A percentile compares a stretch with the other conserved stretches of the same genome.
These are phyloP conservation scores for Seriola rivoliana DNA, from an alignment of 2,113 vertebrate genomes.

Conservation along the genomic window DNA sequence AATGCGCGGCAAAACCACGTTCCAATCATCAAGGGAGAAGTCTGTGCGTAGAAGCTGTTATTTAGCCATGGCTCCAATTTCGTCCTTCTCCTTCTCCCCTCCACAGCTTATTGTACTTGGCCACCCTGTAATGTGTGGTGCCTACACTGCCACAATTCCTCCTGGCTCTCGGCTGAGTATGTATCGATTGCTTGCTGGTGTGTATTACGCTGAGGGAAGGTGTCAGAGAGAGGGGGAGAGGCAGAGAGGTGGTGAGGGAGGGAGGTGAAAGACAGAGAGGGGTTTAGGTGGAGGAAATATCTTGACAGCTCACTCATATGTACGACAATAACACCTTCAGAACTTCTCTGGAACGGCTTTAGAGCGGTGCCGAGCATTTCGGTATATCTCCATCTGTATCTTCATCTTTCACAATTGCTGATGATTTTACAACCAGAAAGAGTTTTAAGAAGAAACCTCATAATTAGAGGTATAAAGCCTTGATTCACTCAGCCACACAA, in stretches of 20 bases:
- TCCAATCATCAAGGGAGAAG: slow-evolving; percentile 43
- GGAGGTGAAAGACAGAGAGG: slow-evolving; percentile 64
- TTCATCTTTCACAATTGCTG: slow-evolving; percentile 5
- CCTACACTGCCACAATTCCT: slow-evolving; percentile 85
- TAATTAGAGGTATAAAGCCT: neutral
- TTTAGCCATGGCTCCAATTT: slow-evolving; percentile 69
- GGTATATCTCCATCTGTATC: slow-evolving; percentile 3
- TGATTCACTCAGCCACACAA: neutral
- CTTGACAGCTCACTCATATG: slow-evolving; percentile 76
- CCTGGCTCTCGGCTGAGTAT: slow-evolving; percentile 79
- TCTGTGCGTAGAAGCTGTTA: slow-evolving; percentile 60
- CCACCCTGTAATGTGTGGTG: slow-evolving; percentile 82
- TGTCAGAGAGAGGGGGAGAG: slow-evolving; percentile 65
- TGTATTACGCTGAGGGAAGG: slow-evolving; percentile 81
- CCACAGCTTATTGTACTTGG: slow-evolving; percentile 81
- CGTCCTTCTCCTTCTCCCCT: slow-evolving; percentile 67
- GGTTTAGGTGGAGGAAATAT: slow-evolving; percentile 71
- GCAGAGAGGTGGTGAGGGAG: slow-evolving; percentile 18
- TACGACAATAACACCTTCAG: slow-evolving; percentile 64
- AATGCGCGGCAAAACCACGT: slow-evolving; percentile 28
- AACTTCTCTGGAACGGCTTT: slow-evolving; percentile 50
- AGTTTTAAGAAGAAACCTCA: slow-evolving; percentile 17
- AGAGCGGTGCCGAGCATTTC: slow-evolving; percentile 19
- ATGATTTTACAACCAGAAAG: neutral
- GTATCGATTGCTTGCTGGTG: slow-evolving; percentile 84